A percentile compares a stretch with the other conserved stretches of the same genome.
Conservation (phyloP, 2,888 invertebrate species). For the Pogonocherus hispidulus region DNA sequence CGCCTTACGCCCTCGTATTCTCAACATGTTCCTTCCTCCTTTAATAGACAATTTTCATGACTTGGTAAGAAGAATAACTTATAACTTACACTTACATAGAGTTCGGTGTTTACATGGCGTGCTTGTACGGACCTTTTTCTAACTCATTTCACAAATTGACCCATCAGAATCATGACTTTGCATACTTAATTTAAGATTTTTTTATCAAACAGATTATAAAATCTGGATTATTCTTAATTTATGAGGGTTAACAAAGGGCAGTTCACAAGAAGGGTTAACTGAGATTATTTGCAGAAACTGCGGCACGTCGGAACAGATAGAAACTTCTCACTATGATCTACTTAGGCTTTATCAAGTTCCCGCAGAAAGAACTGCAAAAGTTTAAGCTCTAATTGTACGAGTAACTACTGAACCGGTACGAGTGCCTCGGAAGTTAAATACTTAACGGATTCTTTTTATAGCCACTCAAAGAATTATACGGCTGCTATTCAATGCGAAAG, state of each 20-base stretch:
- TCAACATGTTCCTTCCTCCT: too few species aligned
- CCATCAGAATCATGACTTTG: too few species aligned
- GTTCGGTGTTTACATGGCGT: too few species aligned
- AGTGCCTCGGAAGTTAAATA: conserved; percentile 7
- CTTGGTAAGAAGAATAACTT: too few species aligned
- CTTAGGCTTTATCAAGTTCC: conserved; percentile 27
- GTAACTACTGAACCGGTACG: conserved; percentile 5
- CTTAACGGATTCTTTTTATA: conserved; percentile 14
- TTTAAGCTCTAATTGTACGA: conserved; percentile 21
- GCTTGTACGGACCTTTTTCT: too few species aligned
- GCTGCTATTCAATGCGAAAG: background rate
- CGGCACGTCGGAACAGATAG: conserved; percentile 13
- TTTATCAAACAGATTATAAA: background rate
- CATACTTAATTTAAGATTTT: too few species aligned
- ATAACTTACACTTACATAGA: too few species aligned
- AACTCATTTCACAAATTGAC: too few species aligned
- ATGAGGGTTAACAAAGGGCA: conserved; percentile 15
- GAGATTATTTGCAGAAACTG: conserved; percentile 30
- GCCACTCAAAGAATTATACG: conserved; percentile 1
- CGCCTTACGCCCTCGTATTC: too few species aligned
- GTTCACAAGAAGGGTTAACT: conserved; percentile 28
- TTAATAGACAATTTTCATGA: too few species aligned
- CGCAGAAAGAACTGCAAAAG: conserved; percentile 24
- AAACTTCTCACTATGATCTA: conserved; percentile 22
- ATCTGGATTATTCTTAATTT: background rate